These are phyloP conservation scores for Silurus meridionalis DNA, from an alignment of 2,113 vertebrate species.

Conservation along the genomic window DNA sequence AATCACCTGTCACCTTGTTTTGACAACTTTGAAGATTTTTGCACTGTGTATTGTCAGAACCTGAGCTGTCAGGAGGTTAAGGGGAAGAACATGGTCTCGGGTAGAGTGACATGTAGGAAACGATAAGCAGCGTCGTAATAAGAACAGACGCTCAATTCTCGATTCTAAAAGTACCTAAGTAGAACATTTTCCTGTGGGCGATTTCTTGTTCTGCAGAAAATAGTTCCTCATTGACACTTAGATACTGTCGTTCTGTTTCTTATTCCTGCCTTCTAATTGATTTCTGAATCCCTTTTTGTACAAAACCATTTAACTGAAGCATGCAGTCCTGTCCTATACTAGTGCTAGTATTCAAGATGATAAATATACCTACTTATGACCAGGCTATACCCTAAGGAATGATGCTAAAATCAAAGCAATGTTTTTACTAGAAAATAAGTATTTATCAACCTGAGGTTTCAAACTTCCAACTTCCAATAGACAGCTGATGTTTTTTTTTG, in stretches of 20 bases:
- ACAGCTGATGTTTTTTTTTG: not conserved
- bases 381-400: conserved; percentile 39
- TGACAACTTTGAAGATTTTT: not conserved
- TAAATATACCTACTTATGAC: conserved; percentile 47
- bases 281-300: conserved; percentile 38
- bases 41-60: not conserved
- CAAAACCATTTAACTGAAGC: conserved; percentile 45
- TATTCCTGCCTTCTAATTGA: conserved; percentile 41
- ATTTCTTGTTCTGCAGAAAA: not conserved
- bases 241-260: conserved; percentile 24
- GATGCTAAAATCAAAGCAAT: conserved; percentile 27
- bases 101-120: not conserved
- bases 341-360: conserved; percentile 44
- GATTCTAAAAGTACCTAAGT: not conserved
- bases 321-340: conserved; percentile 28
- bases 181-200: not conserved
- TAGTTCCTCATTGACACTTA: not conserved
- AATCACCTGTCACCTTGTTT: not conserved
- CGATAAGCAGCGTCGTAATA: not conserved
- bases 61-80: not conserved
- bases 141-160: not conserved
- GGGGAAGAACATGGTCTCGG: not conserved
- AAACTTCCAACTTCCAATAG: not conserved
- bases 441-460: conserved; percentile 30
- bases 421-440: conserved; percentile 26